Conservation (phyloP, 2,797 vertebrate species). For the Ctenochaetus hawaiiensis region DNA sequence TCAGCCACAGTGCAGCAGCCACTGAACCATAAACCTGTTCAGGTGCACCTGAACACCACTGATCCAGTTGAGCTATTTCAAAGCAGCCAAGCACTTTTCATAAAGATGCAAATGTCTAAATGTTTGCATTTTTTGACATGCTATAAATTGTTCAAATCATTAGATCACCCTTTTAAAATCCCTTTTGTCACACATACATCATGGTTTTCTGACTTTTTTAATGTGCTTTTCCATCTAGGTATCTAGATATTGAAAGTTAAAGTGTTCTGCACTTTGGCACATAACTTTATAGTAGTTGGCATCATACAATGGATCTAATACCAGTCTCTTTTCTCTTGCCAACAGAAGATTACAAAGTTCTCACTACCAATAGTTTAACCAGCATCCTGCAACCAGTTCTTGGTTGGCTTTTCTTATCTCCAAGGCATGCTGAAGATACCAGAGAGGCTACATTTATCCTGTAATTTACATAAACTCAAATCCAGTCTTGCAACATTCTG, state of each 20-base stretch:
- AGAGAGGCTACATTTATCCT: not conserved
- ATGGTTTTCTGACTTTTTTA: too few species aligned
- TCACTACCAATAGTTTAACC: not conserved
- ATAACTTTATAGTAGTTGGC: not conserved
- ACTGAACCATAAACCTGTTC: too few species aligned
- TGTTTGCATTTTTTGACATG: too few species aligned
- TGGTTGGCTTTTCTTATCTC: not conserved
- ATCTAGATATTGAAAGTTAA: too few species aligned
- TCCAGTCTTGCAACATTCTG: constrained; percentile 11
- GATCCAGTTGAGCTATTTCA: too few species aligned
- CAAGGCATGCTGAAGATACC: not conserved
- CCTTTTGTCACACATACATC: too few species aligned
- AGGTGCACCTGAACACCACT: too few species aligned
- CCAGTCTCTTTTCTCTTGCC: not conserved
- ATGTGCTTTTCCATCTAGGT: too few species aligned
- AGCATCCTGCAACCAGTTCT: constrained; percentile 4
- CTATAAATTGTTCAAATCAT: too few species aligned
- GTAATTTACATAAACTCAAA: not conserved
- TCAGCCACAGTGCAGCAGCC: not conserved
- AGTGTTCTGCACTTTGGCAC: not conserved
- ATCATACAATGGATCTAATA: not conserved
- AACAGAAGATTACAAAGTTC: not conserved
- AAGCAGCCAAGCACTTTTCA: too few species aligned
- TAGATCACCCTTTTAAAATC: too few species aligned
- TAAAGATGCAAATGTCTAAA: too few species aligned